Percentiles rank a stretch among this genome's conserved stretches.
phyloP scores from a whole-genome alignment of 2,888 invertebrate species.

The Ethmia dodecea region DNA sequence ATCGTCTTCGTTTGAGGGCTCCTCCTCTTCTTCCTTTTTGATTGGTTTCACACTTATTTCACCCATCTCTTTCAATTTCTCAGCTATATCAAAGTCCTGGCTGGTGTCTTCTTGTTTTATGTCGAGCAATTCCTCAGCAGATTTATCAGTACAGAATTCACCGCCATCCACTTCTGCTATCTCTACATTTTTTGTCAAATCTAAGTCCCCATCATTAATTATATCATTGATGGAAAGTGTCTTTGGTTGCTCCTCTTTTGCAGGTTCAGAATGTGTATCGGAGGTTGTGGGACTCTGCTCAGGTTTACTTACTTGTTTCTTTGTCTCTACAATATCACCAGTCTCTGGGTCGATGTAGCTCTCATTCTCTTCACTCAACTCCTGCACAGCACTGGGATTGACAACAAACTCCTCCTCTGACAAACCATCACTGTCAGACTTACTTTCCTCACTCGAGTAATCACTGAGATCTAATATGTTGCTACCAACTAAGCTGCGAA shows the following conservation, averaged over 20 bases:
- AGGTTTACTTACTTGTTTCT: conserved; percentile 26
- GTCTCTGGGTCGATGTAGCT: conserved; percentile 73
- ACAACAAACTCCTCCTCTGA: conserved; percentile 71
- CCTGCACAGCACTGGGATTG: conserved; percentile 64
- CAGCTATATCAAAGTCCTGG: conserved; percentile 78
- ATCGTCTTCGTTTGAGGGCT: conserved; percentile 38
- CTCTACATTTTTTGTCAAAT: conserved; percentile 67
- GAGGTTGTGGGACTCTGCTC: conserved; percentile 16
- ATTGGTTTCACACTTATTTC: conserved; percentile 69
- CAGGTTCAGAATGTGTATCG: conserved; percentile 14
- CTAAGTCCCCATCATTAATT: conserved; percentile 65
- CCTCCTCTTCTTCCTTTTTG: conserved; percentile 45
- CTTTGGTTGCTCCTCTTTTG: conserved; percentile 39
- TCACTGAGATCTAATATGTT: conserved; percentile 70
- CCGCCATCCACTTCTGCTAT: conserved; percentile 65
- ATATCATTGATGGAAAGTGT: conserved; percentile 71
- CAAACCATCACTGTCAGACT: conserved; percentile 68
- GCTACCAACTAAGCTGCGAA: conserved; percentile 68
- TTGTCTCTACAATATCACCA: conserved; percentile 60
- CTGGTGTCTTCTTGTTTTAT: conserved; percentile 62
- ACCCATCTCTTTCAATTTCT: conserved; percentile 81
- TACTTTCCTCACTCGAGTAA: conserved; percentile 63
- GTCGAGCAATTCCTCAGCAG: conserved; percentile 54
- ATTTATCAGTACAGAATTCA: conserved; percentile 63
- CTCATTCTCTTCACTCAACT: conserved; percentile 65